A percentile compares a stretch with the other conserved stretches of the same genome.
These are phyloP conservation scores for Tortrix viridana DNA, from an alignment of 2,888 invertebrate species.

Conservation along the genomic window DNA sequence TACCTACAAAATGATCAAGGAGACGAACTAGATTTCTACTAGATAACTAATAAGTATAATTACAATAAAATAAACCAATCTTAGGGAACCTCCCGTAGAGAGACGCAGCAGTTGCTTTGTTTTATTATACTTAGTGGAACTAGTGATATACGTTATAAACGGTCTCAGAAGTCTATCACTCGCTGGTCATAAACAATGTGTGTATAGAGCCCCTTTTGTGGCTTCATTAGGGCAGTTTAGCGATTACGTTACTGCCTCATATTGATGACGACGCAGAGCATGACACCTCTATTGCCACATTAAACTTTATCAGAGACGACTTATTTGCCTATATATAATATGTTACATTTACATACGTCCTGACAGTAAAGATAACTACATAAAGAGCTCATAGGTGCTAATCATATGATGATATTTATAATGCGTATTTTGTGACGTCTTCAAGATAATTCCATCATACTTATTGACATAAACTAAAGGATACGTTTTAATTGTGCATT, in stretches of 20 bases:
- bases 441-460: slow-evolving; percentile 11
- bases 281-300: slow-evolving; percentile 14
- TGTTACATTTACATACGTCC: slow-evolving; percentile 4
- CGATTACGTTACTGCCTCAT: slow-evolving; percentile 6
- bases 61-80: too few species aligned
- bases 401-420: slow-evolving; percentile 25
- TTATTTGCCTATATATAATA: neutral
- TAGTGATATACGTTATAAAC: neutral
- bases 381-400: slow-evolving; percentile 21
- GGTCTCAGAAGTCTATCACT: neutral
- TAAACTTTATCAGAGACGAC: slow-evolving; percentile 5
- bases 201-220: slow-evolving; percentile 19
- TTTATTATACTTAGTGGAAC: too few species aligned
- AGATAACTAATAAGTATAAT: too few species aligned
- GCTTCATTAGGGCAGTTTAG: slow-evolving; percentile 25
- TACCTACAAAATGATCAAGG: too few species aligned
- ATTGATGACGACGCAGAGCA: slow-evolving; percentile 3
- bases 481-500: neutral
- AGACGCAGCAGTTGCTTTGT: too few species aligned
- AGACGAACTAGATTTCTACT: too few species aligned
- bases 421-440: slow-evolving; percentile 32
- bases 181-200: neutral
- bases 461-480: neutral
- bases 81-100: too few species aligned
- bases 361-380: slow-evolving; percentile 11